Base-by-base conservation (phyloP, 2,113 vertebrate genomes). In the Neopipo cinnamomea region DNA sequence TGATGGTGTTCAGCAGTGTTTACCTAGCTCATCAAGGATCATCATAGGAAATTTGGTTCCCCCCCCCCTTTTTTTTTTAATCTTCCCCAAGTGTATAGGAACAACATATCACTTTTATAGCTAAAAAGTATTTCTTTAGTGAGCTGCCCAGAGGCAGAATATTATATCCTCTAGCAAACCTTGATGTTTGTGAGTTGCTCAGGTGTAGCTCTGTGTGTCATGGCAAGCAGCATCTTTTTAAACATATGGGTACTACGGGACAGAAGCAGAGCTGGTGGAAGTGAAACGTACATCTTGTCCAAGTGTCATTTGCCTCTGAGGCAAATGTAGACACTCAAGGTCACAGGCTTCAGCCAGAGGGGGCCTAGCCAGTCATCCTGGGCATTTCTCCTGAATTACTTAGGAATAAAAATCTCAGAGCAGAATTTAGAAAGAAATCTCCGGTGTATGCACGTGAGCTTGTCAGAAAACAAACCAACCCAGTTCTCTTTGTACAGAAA, bases 181-280 rank as follows among this genome's bases (percentile, higher is more conserved):
- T 16, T 49, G 0, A 0, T 35, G 9, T 70, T 79, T 56, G 9
- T 12, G 10, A 66, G 24, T 49, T 84, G 21, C 63, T 56, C 19
- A 14, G n/a, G 18, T 66, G 59, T n/a, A 87, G 31, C 17, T 84
- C 18, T 55, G 11, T 8, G 15, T 37, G 46, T 74, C 0, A 0
- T 24, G 27, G 27, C 24, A 61, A 55, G 41, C 37, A 53, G 24
- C 10, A 5, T 13, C 13, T 22, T 35, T 90, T 90, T 33, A 65
- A 86, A 52, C 0, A 1, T 14, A 4, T 19, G 15, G 23, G 4
- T 53, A 39, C 21, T 24, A 15, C 5, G n/a, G 20, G 3, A 7
- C 7, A 44, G 58, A 67, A 74, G 30, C 15, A 66, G 46, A 75
- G 28, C 19, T 50, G 6, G 22, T 46, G 11, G 21, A 49, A 22